Conservation (phyloP, 1,140 invertebrate genomes). For the Neodiprion fabricii region DNA sequence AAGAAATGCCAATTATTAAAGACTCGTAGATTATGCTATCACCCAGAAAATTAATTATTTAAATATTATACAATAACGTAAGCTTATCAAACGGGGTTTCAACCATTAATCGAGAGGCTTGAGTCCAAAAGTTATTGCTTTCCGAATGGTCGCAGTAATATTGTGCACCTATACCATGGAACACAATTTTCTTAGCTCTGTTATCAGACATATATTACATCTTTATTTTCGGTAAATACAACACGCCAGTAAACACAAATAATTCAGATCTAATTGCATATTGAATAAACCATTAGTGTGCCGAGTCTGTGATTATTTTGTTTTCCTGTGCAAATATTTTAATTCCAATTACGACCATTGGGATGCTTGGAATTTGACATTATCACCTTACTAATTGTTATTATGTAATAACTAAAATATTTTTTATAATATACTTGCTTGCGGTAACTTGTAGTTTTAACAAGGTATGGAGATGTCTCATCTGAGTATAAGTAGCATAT, state of each 20-base stretch:
- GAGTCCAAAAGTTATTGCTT: not conserved
- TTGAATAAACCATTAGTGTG: not conserved
- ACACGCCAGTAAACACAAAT: not conserved
- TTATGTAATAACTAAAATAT: no score
- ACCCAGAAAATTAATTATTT: constrained; percentile 4
- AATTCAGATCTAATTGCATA: no score
- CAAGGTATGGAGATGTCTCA: no score
- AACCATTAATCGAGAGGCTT: not conserved
- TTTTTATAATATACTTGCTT: no score
- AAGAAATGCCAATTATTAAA: constrained; percentile 57
- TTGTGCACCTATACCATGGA: not conserved
- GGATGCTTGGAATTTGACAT: no score
- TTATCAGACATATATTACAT: not conserved
- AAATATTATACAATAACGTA: not conserved
- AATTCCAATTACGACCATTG: no score
- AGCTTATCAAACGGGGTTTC: not conserved
- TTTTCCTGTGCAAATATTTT: not conserved
- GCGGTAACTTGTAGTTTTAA: no score
- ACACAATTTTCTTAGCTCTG: not conserved
- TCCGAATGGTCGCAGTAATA: not conserved
- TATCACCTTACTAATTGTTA: no score
- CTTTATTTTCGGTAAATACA: not conserved
- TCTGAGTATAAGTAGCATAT: no score
- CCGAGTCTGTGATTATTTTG: not conserved
- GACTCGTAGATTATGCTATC: constrained; percentile 48